Percentiles rank a stretch among this genome's conserved stretches.
These are phyloP conservation scores for Perodicticus potto DNA, from an alignment of 2,797 vertebrate species.

Conservation along the genomic window DNA sequence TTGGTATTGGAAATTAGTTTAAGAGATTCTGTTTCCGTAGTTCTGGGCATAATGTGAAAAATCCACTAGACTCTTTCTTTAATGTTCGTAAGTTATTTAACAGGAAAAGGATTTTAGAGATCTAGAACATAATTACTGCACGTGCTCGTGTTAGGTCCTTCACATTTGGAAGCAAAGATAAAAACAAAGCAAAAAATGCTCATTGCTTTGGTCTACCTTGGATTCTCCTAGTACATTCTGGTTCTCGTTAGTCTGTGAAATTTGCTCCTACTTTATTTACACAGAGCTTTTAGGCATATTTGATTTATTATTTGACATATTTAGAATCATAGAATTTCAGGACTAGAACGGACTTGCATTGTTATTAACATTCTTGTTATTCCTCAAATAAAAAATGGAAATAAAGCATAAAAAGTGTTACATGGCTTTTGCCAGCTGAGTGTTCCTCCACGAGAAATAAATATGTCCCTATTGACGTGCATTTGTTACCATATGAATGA, in stretches of 20 bases:
- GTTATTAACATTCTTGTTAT: conserved; percentile 70
- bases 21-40: background rate
- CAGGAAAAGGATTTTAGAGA: conserved; percentile 72
- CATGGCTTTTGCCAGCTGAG: background rate
- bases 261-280: conserved; percentile 69
- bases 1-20: background rate
- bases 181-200: conserved; percentile 61
- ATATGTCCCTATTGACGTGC: background rate
- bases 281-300: conserved; percentile 70
- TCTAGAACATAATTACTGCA: background rate
- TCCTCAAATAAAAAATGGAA: conserved; percentile 63
- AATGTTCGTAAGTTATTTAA: conserved; percentile 61
- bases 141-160: conserved; percentile 50
- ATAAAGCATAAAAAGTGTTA: conserved; percentile 4
- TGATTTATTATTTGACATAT: conserved; percentile 70
- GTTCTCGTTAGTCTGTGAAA: conserved; percentile 57
- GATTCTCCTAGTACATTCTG: conserved; percentile 18
- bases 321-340: conserved; percentile 67
- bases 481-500: conserved; percentile 63
- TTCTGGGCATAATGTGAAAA: background rate
- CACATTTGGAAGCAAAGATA: conserved; percentile 52
- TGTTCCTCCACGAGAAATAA: conserved; percentile 63
- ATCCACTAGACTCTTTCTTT: conserved; percentile 6
- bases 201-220: conserved; percentile 59
- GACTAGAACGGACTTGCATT: conserved; percentile 59